These are phyloP conservation scores for Trissoscelio sp. DNA, from an alignment of 2,888 invertebrate species.

Conservation along the genomic window DNA sequence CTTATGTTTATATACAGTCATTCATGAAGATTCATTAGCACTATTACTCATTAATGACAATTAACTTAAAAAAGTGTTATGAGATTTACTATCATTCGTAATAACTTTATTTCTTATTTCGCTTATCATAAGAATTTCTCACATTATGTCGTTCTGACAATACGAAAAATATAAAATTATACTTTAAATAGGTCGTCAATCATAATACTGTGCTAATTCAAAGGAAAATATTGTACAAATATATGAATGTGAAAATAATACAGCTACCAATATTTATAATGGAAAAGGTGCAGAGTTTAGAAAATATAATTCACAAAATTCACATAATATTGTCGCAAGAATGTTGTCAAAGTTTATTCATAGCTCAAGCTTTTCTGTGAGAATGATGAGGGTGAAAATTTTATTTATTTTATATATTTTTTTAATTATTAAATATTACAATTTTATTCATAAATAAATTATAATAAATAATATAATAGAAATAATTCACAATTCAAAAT, in stretches of 20 bases:
- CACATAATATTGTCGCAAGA: slow-evolving; percentile 2
- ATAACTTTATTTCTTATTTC: no score
- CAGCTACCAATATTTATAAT: background rate
- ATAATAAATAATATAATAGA: no score
- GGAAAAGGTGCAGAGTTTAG: slow-evolving; percentile 1
- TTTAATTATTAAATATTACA: no score
- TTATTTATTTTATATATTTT: no score
- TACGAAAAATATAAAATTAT: no score
- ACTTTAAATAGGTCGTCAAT: background rate
- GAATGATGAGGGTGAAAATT: no score
- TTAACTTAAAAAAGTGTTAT: background rate
- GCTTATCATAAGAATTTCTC: no score
- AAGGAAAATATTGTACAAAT: background rate
- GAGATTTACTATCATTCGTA: no score
- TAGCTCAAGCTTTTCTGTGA: background rate
- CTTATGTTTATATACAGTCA: background rate
- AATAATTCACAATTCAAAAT: no score
- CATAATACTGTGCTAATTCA: background rate
- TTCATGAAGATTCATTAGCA: background rate
- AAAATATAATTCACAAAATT: background rate
- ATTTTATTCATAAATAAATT: no score
- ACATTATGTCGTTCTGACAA: no score
- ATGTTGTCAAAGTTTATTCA: slow-evolving; percentile 2
- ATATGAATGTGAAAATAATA: background rate
- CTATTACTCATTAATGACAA: background rate